Evolutionary conservation across 2,113 vertebrate species (phyloP), one percentile per base, ranked within the genome.

Genomic region (Leptosomus discolor): DNA sequence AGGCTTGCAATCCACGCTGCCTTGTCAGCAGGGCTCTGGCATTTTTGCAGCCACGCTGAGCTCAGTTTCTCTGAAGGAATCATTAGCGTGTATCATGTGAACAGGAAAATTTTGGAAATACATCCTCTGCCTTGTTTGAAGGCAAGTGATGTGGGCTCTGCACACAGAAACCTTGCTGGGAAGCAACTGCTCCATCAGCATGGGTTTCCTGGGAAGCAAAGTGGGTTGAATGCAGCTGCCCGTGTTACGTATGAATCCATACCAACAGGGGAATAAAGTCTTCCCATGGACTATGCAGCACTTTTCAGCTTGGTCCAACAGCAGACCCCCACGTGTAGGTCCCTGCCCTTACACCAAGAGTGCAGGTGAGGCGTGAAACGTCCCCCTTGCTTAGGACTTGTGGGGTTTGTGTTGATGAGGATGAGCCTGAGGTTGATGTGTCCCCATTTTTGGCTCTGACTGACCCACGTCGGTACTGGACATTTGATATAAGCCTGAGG

Each of bases 181-280:
- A 78, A 53, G 20, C 0, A 2, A 15, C 45, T 37, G 79, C 34
- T 91, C 34, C 51, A 37, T 24, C 1, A 1, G 20, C 60, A n/a
- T 0, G 1, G 24, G 45, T 80, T 80, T 53, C 9, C 68, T 67
- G 53, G 30, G n/a, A 79, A 65, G 60, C 34, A 51, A 30, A 79
- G 36, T 4, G 43, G 34, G 34, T 20, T 45, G 34, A n/a, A 39
- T 0, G 4, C 16, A 5, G 30, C n/a, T 48, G 61, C 41, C n/a
- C 0, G 0, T 20, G 43, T 23, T 29, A 30, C 0, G 1, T 46
- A 48, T 0, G 1, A 50, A 34, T 19, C 26, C 60, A 15, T n/a
- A 26, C 11, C 11, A 53, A 30, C 6, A 21, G 17, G 21, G 37
- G 21, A 60, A 75, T 39, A 61, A 54, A 41, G 27, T 48, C 39